Percentiles rank a stretch among this genome's conserved stretches.
Evolutionary conservation across 1,140 invertebrate genomes (phyloP).

Genomic region (Zaprionus tsacasi): DNA sequence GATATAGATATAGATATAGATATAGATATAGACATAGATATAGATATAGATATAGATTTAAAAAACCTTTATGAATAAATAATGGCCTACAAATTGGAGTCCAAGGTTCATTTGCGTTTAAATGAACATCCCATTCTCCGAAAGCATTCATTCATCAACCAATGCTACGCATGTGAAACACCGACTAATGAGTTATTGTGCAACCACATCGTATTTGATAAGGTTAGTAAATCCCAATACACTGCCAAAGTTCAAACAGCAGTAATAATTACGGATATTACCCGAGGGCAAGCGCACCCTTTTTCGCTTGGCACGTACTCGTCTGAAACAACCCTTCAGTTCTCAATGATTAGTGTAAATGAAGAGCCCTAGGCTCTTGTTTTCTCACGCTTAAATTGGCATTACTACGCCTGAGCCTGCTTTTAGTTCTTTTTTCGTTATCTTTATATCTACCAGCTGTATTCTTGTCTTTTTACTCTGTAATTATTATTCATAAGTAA

Average conservation of each 20-base stretch:
- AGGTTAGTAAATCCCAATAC: slow-evolving; percentile 30
- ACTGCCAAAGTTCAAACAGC: slow-evolving; percentile 61
- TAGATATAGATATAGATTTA: not conserved
- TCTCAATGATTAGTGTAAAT: slow-evolving; percentile 45
- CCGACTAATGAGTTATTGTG: slow-evolving; percentile 77
- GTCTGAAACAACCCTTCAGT: slow-evolving; percentile 46
- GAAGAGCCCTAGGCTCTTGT: slow-evolving; percentile 57
- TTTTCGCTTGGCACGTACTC: slow-evolving; percentile 33
- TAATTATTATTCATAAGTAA: too few relatives aligned
- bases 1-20: not conserved
- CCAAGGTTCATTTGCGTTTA: slow-evolving; percentile 73
- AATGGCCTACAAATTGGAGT: slow-evolving; percentile 20
- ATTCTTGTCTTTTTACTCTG: not conserved
- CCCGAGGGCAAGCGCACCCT: slow-evolving; percentile 39
- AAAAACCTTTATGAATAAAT: not conserved
- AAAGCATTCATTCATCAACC: not conserved
- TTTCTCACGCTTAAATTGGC: slow-evolving; percentile 50
- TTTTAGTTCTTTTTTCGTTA: not conserved
- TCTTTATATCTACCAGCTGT: not conserved
- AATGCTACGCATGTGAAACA: slow-evolving; percentile 33
- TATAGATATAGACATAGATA: not conserved
- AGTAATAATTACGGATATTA: slow-evolving; percentile 73
- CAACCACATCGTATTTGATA: slow-evolving; percentile 9
- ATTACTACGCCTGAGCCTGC: slow-evolving; percentile 30
- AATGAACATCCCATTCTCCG: slow-evolving; percentile 51